Evolutionary conservation across 2,888 invertebrate species (phyloP), one percentile per base, ranked within the genome.

Genomic region (Blastobasis adustella): DNA sequence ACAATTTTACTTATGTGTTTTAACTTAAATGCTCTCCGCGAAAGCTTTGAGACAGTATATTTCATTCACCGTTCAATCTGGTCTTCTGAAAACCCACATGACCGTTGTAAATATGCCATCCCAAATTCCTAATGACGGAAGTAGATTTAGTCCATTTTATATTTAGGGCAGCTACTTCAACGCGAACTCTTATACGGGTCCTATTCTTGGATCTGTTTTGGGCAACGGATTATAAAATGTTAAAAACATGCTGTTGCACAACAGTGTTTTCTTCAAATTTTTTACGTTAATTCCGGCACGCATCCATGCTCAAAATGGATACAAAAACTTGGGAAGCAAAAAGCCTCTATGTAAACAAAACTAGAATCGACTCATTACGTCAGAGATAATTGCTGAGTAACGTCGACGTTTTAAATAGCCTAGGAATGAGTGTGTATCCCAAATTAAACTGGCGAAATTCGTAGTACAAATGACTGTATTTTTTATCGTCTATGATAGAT

Each of bases 341-440:
- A 53, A 52, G 59, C 60, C 60, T 60, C 60, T 56, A 65, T 64
- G 70, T 78, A 79, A 79, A 82, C 78, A 81, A 82, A 82, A 76
- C 79, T 77, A 79, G 80, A 82, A 82, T 76, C 59, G 47, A 60
- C 46, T 44, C 46, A 53, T 57, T 54, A 59, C 61, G 60, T 64
- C 60, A 60, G 41, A 55, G 59, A 61, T 59, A 59, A 55, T 51
- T 53, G 51, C 8, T 42, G 23, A 23, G 23, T 55, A 45, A 55
- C 57, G 52, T 57, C 54, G 57, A 37, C 40, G 23, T 2, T 23
- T 23, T 23, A 23, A 23, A 23, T 23, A 23, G 23, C 23, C 23
- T 23, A 23, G 23, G 23, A 23, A 23, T 23, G 23, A 23, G 23
- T 23, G 23, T 23, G 23, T 23, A 23, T 23, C 23, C 23, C 23